Evolutionary conservation across 2,113 vertebrate genomes (phyloP).

Genomic region (Leptocoma aspasia): DNA sequence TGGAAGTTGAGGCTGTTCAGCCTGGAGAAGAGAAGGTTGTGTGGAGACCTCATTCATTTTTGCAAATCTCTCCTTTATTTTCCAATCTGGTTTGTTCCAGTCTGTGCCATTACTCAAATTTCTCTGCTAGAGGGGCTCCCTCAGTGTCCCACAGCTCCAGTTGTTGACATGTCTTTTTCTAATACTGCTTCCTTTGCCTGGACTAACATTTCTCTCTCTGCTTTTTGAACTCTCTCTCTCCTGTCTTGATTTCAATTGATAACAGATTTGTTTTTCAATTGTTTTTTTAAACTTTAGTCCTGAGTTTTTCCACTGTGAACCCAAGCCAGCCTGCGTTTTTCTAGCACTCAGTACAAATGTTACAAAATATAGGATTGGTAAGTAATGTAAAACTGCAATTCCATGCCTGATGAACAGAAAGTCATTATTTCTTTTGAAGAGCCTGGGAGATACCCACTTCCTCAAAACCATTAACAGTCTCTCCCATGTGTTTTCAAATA

Average conservation of each 20-base stretch:
- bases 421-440: neutral
- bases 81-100: neutral
- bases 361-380: neutral
- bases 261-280: neutral
- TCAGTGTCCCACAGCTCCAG: neutral
- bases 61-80: neutral
- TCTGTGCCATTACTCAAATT: neutral
- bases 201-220: neutral
- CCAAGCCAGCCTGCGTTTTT: neutral
- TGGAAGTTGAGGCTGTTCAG: neutral
- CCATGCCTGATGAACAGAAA: neutral
- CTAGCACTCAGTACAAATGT: neutral
- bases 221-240: neutral
- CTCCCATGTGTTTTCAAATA: neutral
- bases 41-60: neutral
- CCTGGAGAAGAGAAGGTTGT: neutral
- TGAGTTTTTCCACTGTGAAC: constrained; percentile 5
- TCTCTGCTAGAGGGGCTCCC: neutral
- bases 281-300: neutral
- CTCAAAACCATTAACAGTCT: neutral
- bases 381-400: neutral
- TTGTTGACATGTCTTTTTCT: neutral
- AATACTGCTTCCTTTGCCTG: neutral
- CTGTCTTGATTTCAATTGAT: neutral
- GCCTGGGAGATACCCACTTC: neutral